Evolutionary conservation across 2,113 vertebrate species (phyloP).

Genomic region (Xiphophorus hellerii): DNA sequence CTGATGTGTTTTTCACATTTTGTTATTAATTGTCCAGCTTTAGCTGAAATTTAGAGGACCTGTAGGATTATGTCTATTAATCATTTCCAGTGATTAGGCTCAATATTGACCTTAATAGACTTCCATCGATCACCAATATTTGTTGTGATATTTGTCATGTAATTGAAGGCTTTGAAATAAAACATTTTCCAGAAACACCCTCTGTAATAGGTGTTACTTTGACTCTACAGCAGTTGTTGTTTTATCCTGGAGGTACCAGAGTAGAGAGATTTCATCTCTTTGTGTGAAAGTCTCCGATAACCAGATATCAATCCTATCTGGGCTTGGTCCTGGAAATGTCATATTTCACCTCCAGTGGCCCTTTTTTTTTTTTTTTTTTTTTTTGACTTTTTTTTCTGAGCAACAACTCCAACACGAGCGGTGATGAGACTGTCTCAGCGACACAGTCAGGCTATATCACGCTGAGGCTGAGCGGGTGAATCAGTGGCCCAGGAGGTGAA

Average conservation of each 20-base stretch:
- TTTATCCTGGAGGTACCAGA: not conserved
- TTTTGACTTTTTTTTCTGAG: constrained; percentile 17
- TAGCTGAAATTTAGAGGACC: too few relatives aligned
- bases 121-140: constrained; percentile 18
- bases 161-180: not conserved
- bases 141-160: constrained; percentile 26
- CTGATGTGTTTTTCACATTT: too few relatives aligned
- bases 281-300: not conserved
- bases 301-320: constrained; percentile 2
- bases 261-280: constrained; percentile 6
- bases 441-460: constrained; percentile 28
- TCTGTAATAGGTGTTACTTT: not conserved
- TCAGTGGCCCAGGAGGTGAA: constrained; percentile 60
- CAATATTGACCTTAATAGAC: constrained; percentile 7
- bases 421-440: constrained; percentile 30
- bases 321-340: constrained; percentile 28
- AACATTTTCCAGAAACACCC: not conserved
- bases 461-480: constrained; percentile 32
- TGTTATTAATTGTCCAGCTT: too few relatives aligned
- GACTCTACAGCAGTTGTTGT: not conserved
- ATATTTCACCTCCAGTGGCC: constrained; percentile 8
- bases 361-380: constrained; percentile 32
- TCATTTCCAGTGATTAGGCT: not conserved
- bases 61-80: too few relatives aligned
- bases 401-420: constrained; percentile 2